Base-by-base conservation (phyloP, 2,113 vertebrate genomes). In the Chauna torquata region DNA sequence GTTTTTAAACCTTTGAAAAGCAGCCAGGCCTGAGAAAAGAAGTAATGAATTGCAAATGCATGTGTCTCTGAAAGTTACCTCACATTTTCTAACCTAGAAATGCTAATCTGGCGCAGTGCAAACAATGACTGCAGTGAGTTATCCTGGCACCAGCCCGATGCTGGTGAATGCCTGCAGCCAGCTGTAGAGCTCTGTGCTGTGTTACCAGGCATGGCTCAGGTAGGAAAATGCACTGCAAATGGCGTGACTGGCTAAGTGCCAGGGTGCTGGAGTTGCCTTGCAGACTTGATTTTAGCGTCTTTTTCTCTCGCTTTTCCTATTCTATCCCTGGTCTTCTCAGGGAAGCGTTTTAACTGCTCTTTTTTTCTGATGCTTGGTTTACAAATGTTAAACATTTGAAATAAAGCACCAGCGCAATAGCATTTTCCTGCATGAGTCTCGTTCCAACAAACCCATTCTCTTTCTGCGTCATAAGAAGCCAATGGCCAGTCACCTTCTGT, bases 1-100 rank as follows among this genome's bases (percentile, higher is more conserved):
- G 19, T 95, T 96, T 97, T 96, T 72, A 87, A 97, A 92, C 79
- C 59, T 96, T 93, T 97, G 93, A 96, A 97, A 71, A 95, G 72
- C 86, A 95, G 47, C 55, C 83, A 70, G 28, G 45, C 65, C 84
- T 95, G 58, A 83, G 78, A 80, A 94, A 80, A 92, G 94, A 94
- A 97, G 79, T 88, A 44, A 93, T 86, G 65, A 97, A 94, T 96
- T 96, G 61, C 81, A 86, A 95, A 94, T 96, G 64, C 76, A 4
- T 66, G 52, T 71, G 62, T 49, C 34, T 92, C 87, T 75, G 58
- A 86, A 94, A 91, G 62, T 87, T 92, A 92, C 38, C 57, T 69
- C 86, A 25, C 30, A 10, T 91, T 82, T 52, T 75, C 79, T 95
- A 95, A 82, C 79, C 66, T 38, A 93, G 74, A 92, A 68, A 66